Evolutionary conservation across 2,888 invertebrate genomes (phyloP).

Genomic region (Aleiodes leptofemur): DNA sequence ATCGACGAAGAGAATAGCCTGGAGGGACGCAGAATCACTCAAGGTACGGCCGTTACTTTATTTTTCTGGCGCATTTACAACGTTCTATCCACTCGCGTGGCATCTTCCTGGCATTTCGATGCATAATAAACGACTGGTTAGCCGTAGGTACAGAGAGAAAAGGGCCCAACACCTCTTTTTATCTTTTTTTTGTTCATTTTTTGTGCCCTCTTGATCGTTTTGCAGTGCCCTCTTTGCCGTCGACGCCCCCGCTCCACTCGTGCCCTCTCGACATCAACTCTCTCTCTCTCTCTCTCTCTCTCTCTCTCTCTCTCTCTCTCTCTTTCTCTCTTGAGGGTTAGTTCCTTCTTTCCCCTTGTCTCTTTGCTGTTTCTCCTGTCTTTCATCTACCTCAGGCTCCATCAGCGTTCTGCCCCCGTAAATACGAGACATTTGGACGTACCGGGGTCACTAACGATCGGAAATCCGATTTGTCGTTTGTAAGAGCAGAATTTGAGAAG

Average conservation of each 20-base stretch:
- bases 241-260: conserved; percentile 5
- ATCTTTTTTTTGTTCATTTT: conserved; percentile 38
- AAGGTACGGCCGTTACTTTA: conserved; percentile 58
- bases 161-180: conserved; percentile 61
- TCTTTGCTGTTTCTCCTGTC: neutral
- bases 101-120: conserved; percentile 74
- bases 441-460: conserved; percentile 63
- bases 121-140: conserved; percentile 75
- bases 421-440: conserved; percentile 34
- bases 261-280: conserved; percentile 17
- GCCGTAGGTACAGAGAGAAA: conserved; percentile 63
- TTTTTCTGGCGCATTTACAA: conserved; percentile 67
- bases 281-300: too few species aligned
- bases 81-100: conserved; percentile 73
- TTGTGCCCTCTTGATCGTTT: conserved; percentile 47
- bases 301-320: too few species aligned
- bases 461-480: conserved; percentile 66
- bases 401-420: conserved; percentile 34
- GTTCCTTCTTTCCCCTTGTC: conserved; percentile 34
- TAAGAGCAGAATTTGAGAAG: conserved; percentile 36
- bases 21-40: conserved; percentile 73
- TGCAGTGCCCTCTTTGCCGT: neutral
- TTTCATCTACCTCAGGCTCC: conserved; percentile 31
- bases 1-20: conserved; percentile 55
- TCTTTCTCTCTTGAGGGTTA: conserved; percentile 13